Percentiles rank a stretch among this genome's conserved stretches.
phyloP scores from a whole-genome alignment of 2,888 invertebrate genomes.

The Incurvaria masculella region DNA sequence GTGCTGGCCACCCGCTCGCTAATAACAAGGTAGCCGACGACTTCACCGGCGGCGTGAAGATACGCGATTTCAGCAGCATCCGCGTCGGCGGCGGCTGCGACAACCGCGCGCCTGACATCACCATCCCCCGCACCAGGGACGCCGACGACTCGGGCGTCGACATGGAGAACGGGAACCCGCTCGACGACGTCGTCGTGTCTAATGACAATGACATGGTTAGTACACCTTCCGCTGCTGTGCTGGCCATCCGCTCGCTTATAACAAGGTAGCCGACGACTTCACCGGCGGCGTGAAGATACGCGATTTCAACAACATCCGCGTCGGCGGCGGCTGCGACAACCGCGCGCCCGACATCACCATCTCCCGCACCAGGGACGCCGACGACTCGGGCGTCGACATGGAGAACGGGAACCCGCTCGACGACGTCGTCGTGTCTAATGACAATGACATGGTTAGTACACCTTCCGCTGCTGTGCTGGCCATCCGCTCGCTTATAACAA shows the following conservation, averaged over 20 bases:
- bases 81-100: slow-evolving; percentile 28
- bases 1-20: no score
- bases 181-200: slow-evolving; percentile 32
- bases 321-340: slow-evolving; percentile 22
- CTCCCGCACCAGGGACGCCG: slow-evolving; percentile 36
- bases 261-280: slow-evolving; percentile 49
- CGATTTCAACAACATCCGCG: slow-evolving; percentile 36
- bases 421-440: slow-evolving; percentile 32
- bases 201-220: slow-evolving; percentile 50
- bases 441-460: slow-evolving; percentile 49
- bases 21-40: slow-evolving; percentile 49
- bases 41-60: slow-evolving; percentile 43
- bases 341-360: slow-evolving; percentile 15
- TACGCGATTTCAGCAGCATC: slow-evolving; percentile 34
- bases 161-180: slow-evolving; percentile 46
- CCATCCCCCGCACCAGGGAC: slow-evolving; percentile 30
- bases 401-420: slow-evolving; percentile 46
- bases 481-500: no score
- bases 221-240: no score
- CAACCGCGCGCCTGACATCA: slow-evolving; percentile 16
- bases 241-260: no score
- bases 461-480: no score
- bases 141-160: slow-evolving; percentile 49
- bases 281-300: slow-evolving; percentile 38
- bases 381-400: slow-evolving; percentile 49